Conservation (phyloP, 1,140 invertebrate species). For the Drosophila persimilis region DNA sequence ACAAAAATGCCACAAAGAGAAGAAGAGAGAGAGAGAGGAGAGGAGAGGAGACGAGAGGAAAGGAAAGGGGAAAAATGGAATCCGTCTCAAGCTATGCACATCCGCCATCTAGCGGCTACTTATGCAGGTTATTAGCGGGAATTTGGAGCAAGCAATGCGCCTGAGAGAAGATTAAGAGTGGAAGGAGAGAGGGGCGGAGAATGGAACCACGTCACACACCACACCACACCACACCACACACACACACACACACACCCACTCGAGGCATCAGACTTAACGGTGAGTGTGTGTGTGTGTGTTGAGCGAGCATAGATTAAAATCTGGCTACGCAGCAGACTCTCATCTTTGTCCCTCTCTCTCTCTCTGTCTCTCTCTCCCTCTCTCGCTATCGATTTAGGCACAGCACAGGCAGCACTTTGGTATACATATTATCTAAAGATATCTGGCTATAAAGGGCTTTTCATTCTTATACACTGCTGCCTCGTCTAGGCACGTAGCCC, state of each 20-base stretch:
- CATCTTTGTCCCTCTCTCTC: background rate
- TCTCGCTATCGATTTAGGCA: too few relatives aligned
- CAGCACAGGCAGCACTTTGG: too few relatives aligned
- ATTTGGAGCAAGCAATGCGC: slow-evolving; percentile 36
- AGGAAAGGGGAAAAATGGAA: background rate
- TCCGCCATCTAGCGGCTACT: slow-evolving; percentile 35
- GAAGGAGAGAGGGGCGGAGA: slow-evolving; percentile 12
- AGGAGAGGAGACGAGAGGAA: background rate
- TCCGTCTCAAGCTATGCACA: slow-evolving; percentile 42
- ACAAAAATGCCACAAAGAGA: slow-evolving; percentile 40
- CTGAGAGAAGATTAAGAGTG: slow-evolving; percentile 47
- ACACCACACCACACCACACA: slow-evolving; percentile 8
- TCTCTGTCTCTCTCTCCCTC: too few relatives aligned
- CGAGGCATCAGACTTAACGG: slow-evolving; percentile 13
- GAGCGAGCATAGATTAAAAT: slow-evolving; percentile 51
- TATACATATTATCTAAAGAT: too few relatives aligned
- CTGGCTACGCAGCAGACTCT: slow-evolving; percentile 31
- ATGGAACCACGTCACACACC: background rate
- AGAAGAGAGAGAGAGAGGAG: background rate
- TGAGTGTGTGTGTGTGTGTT: slow-evolving; percentile 52
- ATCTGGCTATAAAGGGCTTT: too few relatives aligned
- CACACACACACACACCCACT: slow-evolving; percentile 8
- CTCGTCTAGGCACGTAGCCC: too few relatives aligned
- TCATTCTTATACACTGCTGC: too few relatives aligned
- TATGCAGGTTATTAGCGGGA: slow-evolving; percentile 48